A percentile compares a stretch with the other conserved stretches of the same genome.
Evolutionary conservation across 2,113 vertebrate genomes (phyloP).

Genomic region (Menura novaehollandiae): DNA sequence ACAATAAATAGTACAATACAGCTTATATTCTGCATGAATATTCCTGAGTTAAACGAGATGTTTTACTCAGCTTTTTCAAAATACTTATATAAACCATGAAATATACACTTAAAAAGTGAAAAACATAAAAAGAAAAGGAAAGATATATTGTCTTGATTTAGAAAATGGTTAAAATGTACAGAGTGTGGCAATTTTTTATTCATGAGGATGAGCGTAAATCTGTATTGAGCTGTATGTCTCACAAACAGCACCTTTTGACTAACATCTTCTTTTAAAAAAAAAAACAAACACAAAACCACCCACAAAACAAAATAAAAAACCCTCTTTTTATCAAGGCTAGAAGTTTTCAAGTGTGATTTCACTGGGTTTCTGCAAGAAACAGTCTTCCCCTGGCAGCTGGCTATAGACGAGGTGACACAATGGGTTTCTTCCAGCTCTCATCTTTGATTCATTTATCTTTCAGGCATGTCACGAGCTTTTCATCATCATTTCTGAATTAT

Average conservation of each 20-base stretch:
- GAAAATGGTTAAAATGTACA: background rate
- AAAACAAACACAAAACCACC: accelerated
- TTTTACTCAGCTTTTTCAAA: background rate
- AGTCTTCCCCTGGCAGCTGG: background rate
- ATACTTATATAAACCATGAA: background rate
- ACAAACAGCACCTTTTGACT: background rate
- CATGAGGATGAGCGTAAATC: background rate
- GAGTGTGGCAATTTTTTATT: background rate
- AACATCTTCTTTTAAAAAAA: background rate
- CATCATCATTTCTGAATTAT: conserved; percentile 39
- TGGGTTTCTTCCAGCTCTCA: background rate
- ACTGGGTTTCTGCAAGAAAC: background rate
- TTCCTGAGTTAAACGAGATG: background rate
- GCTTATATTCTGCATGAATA: background rate
- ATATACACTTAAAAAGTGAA: background rate
- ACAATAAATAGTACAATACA: background rate
- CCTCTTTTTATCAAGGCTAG: background rate
- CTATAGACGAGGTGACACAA: background rate
- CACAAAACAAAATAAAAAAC: accelerated
- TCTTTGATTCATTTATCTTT: conserved; percentile 43
- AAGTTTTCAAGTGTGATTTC: background rate
- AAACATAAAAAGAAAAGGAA: background rate
- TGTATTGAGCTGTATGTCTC: background rate
- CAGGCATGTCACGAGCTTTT: conserved; percentile 21
- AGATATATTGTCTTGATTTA: background rate